Percentiles rank a stretch among this genome's conserved stretches.
Evolutionary conservation across 2,888 invertebrate genomes (phyloP).

Genomic region (Eristalinus aeneus): DNA sequence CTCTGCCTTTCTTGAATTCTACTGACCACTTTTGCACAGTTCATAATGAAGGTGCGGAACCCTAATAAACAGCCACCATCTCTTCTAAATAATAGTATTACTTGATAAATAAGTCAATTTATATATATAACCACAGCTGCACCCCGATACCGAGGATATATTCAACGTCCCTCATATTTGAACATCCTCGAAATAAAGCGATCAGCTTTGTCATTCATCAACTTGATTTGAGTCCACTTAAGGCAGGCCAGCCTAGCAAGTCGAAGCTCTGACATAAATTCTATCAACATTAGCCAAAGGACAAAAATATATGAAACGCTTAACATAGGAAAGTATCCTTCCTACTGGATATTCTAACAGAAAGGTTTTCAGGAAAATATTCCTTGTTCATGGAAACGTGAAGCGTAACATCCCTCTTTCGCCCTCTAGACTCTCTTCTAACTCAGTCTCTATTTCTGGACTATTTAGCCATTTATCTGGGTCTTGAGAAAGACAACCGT

Average conservation of each 20-base stretch:
- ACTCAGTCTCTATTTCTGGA: background rate
- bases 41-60: too few species aligned
- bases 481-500: conserved; percentile 51
- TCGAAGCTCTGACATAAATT: too few species aligned
- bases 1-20: too few species aligned
- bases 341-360: background rate
- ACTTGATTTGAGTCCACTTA: conserved; percentile 8
- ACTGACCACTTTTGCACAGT: too few species aligned
- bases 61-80: too few species aligned
- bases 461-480: background rate
- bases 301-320: background rate
- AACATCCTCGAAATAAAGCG: conserved; percentile 11
- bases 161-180: too few species aligned
- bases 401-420: background rate
- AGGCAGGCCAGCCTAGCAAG: too few species aligned
- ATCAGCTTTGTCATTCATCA: conserved; percentile 4
- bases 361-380: background rate
- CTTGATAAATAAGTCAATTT: too few species aligned
- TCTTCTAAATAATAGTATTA: too few species aligned
- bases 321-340: background rate
- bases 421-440: background rate
- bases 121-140: too few species aligned
- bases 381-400: background rate
- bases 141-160: too few species aligned
- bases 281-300: background rate